Base-by-base conservation (phyloP, 2,888 invertebrate species). In the Lymantria dispar region DNA sequence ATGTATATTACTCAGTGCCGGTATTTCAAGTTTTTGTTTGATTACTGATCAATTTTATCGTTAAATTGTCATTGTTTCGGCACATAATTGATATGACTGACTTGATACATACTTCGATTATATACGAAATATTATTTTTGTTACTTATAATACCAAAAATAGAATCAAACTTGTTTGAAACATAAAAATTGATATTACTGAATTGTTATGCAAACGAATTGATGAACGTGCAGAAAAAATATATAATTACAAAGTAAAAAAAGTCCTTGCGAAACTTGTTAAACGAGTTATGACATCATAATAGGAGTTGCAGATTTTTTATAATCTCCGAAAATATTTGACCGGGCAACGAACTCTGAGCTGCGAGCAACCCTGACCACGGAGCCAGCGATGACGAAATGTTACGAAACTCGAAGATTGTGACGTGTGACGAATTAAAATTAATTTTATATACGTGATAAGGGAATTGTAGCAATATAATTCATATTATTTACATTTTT, bases 261-360 rank as follows among this genome's bases (percentile, higher is more conserved):
- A 72, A 72, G 65, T 68, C 64, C 66, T 68, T 67, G 67, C 50
- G 58, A 71, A 76, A 78, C 75, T 69, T 51, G 72, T 59, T 67
- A 60, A 73, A 64, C 80, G 54, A 78, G 76, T 64, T 71, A 73
- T 81, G 79, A 80, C 78, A 76, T 80, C 84, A 82, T 85, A 83
- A 85, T 85, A 82, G 83, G 74, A 78, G 70, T 60, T 83, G 85
- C 80, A 79, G 73, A 79, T 82, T 83, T 85, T 83, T 80, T 76
- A 72, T 79, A 74, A 71, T 72, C 71, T 68, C 76, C 62, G 63
- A 76, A 81, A 87, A 88, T 87, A 78, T 84, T 79, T 85, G 81
- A 82, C 80, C 87, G 87, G 87, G 68, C 87, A 71, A 76, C 67
- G 87, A 85, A 78, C 87, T 74, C 74, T 30, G 45, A 49, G 56